Evolutionary conservation across 1,140 invertebrate genomes (phyloP).

Genomic region (Pteromalus puparum): DNA sequence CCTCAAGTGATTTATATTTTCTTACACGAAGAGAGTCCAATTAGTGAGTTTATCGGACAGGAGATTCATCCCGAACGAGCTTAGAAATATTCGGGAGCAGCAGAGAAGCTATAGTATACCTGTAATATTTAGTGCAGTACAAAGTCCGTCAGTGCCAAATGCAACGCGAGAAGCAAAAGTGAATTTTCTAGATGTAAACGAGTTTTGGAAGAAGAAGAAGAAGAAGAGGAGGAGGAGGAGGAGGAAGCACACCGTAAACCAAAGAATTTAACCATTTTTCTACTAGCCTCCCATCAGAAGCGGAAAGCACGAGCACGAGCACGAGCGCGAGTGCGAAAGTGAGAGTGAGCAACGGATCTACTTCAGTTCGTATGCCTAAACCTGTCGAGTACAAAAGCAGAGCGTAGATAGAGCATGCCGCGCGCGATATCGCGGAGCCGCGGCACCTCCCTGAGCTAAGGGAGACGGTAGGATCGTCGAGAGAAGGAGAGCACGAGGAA

Average conservation of each 20-base stretch:
- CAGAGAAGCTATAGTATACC: slow-evolving; percentile 69
- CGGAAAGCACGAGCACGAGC: slow-evolving; percentile 38
- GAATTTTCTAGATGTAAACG: slow-evolving; percentile 19
- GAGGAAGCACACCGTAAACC: slow-evolving; percentile 67
- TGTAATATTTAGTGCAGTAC: slow-evolving; percentile 67
- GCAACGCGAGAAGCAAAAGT: slow-evolving; percentile 54
- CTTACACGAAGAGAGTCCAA: slow-evolving; percentile 68
- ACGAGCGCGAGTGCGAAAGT: slow-evolving; percentile 31
- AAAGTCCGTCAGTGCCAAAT: slow-evolving; percentile 76
- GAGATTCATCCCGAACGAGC: slow-evolving; percentile 61
- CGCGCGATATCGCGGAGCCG: neutral
- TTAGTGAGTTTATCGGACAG: slow-evolving; percentile 74
- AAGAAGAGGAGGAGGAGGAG: no score
- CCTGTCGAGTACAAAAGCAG: slow-evolving; percentile 74
- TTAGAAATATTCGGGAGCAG: slow-evolving; percentile 61
- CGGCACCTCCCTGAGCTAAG: neutral
- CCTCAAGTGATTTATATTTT: slow-evolving; percentile 78
- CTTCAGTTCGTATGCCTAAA: slow-evolving; percentile 75
- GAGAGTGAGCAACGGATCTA: slow-evolving; percentile 67
- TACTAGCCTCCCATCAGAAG: slow-evolving; percentile 68
- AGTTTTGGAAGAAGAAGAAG: slow-evolving; percentile 2
- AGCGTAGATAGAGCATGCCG: slow-evolving; percentile 10
- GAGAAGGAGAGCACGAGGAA: no score
- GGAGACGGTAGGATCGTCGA: neutral
- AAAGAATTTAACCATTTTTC: slow-evolving; percentile 75